Conservation (phyloP, 2,113 vertebrate genomes). For the Ailuropoda melanoleuca region DNA sequence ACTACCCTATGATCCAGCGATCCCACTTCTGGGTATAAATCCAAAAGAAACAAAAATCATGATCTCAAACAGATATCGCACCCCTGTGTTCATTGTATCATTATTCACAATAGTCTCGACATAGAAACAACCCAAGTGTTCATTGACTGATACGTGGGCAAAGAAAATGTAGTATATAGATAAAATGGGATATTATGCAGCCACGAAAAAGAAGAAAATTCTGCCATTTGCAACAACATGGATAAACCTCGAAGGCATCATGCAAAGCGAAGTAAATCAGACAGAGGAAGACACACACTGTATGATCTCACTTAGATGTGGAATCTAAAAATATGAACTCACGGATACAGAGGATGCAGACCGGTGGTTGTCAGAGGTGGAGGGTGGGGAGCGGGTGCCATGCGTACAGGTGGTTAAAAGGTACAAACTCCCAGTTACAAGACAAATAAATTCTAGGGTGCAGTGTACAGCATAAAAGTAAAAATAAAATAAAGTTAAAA, state of each 20-base stretch:
- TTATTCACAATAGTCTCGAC: neutral
- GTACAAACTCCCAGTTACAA: neutral
- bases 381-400: neutral
- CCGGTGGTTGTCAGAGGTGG: neutral
- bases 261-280: neutral
- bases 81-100: neutral
- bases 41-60: neutral
- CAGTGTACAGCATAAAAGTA: neutral
- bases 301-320: neutral
- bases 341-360: neutral
- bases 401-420: neutral
- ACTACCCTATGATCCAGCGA: neutral
- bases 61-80: neutral
- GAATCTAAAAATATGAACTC: neutral
- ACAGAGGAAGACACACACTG: neutral
- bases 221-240: neutral
- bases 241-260: neutral
- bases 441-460: neutral
- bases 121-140: neutral
- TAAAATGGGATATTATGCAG: neutral
- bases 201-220: neutral
- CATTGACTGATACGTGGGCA: neutral
- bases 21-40: neutral
- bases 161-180: neutral
- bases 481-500: neutral